Base-by-base conservation (phyloP, 2,888 invertebrate species). In the Oligia latruncula region DNA sequence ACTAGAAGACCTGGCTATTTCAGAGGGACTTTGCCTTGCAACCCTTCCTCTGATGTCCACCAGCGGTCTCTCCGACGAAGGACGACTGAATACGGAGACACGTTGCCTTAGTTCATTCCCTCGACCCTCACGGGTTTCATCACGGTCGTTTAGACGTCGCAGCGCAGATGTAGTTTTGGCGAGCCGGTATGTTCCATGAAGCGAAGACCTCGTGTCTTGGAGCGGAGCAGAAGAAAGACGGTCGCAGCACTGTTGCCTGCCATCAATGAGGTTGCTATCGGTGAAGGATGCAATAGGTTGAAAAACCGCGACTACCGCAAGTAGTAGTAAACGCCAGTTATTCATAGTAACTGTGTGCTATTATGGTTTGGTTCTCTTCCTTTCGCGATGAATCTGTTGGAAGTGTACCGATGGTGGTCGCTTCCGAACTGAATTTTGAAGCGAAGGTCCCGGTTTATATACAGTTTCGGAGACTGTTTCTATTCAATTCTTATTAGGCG, bases 251-350 rank as follows among this genome's bases (percentile, higher is more conserved):
- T 93, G 91, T 88, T 93, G 90, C 92, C 94, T 93, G 92, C 96
- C 96, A 96, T 97, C 93, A 94, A 96, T 92, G 90, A 94, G 90
- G 86, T 91, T 93, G 87, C 91, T 90, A 76, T 95, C 95, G 77
- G 92, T 91, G 88, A 92, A 94, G 81, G 95, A 94, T 87, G 91
- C 92, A 90, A 94, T 94, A 83, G 95, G 95, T 86, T 95, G 94
- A 84, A 95, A 91, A 83, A 95, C 92, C 92, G 95, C 94, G 91
- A 95, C 92, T 92, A 96, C 92, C 92, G 95, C 94, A 92, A 96
- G 92, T 86, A 97, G 92, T 87, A 95, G 93, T 90, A 96, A 95
- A 95, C 94, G 93, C 96, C 96, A 96, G 94, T 95, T 95, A 96
- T 96, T 93, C 97, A 97, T 97, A 96, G 95, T 96, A 93, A 95